Percentiles rank a stretch among this genome's conserved stretches.
phyloP scores from a whole-genome alignment of 2,113 vertebrate genomes.

The Burhinus bistriatus region DNA sequence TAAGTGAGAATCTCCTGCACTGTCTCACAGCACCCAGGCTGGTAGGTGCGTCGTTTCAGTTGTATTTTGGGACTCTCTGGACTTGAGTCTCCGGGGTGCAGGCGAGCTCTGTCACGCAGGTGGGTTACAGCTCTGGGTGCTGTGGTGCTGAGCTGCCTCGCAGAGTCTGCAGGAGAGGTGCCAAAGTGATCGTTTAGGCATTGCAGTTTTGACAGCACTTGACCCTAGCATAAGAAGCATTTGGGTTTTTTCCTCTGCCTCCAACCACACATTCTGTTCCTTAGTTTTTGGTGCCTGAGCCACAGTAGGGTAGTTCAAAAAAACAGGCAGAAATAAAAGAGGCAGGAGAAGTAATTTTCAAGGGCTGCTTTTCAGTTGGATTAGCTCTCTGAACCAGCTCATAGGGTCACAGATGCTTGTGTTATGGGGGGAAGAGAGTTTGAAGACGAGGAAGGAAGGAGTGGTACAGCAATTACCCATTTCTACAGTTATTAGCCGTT shows the following conservation, averaged over 20 bases:
- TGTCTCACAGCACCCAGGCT: background rate
- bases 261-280: background rate
- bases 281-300: background rate
- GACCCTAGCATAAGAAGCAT: background rate
- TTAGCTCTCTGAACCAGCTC: background rate
- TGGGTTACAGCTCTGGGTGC: fast-evolving
- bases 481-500: background rate
- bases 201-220: background rate
- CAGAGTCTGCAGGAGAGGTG: background rate
- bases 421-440: background rate
- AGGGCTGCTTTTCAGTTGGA: background rate
- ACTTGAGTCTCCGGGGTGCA: background rate
- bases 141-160: background rate
- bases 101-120: background rate
- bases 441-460: background rate
- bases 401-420: background rate
- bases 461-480: background rate
- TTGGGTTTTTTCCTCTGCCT: background rate
- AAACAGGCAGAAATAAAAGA: background rate
- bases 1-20: background rate
- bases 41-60: fast-evolving
- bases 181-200: background rate
- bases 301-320: background rate
- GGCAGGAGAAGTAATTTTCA: background rate
- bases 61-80: background rate